Base-by-base conservation (phyloP, 2,113 vertebrate species). In the Trinectes maculatus region DNA sequence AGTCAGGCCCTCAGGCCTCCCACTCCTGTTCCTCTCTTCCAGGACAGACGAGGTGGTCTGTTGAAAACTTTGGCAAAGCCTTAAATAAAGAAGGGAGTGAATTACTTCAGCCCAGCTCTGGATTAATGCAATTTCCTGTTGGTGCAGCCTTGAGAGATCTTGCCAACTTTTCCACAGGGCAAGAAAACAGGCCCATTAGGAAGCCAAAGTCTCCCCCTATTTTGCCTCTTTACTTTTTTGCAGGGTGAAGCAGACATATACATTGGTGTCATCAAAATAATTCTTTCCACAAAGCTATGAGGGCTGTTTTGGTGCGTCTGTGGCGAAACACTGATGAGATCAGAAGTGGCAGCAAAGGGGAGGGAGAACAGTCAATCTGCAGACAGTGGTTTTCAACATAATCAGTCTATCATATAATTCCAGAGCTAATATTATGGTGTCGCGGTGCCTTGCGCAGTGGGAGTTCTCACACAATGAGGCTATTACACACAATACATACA, bases 91-190 rank as follows among this genome's bases (percentile, higher is more conserved):
- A 79, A 79, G 69, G 81, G 68, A 86, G 80, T 59, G 76, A 91
- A 87, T 87, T 82, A 83, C 84, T 87, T 73, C 77, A 85, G 77
- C 59, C 82, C 84, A 82, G 84, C 78, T 85, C 74, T 43, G 76
- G 80, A 90, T 91, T 91, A 91, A 89, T 86, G 85, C 81, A 89
- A 89, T 90, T 92, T 93, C 90, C 91, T 89, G 85, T 91, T 87
- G 83, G 84, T 80, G 75, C 82, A 85, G 83, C 84, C 81, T 85
- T 88, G 82, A 85, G 68, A 85, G 74, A 72, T 67, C 54, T 80
- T 54, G 78, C 87, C 82, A 77, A 75, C 60, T 60, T 82, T 21
- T 75, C 87, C 82, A 63, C 76, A 84, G 86, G 79, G 80, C 57
- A 69, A 75, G 78, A 44, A 82, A 66, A 62, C 62, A 49, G 58